Conservation (phyloP, 2,113 vertebrate genomes). For the Rhea americana region DNA sequence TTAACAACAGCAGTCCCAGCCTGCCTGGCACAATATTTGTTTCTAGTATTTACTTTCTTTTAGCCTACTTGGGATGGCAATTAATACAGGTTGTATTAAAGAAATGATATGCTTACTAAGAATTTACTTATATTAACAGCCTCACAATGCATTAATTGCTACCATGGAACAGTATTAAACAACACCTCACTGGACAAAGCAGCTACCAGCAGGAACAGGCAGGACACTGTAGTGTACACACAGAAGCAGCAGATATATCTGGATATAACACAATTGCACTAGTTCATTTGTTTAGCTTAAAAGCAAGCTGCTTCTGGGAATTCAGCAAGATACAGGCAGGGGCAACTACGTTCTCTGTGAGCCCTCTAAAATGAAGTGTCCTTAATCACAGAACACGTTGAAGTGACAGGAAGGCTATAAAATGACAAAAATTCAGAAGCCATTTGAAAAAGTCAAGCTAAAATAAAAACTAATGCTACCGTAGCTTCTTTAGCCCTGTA, state of each 20-base stretch:
- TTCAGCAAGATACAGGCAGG: neutral
- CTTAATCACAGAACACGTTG: neutral
- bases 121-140: neutral
- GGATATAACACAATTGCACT: neutral
- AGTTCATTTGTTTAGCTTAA: neutral
- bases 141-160: neutral
- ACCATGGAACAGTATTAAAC: neutral
- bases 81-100: neutral
- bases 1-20: neutral
- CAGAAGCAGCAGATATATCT: neutral
- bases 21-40: neutral
- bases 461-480: neutral
- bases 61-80: neutral
- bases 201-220: neutral
- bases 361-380: neutral
- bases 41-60: neutral
- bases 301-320: neutral
- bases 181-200: neutral
- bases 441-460: neutral
- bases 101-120: neutral
- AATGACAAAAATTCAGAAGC: neutral
- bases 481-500: neutral
- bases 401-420: neutral
- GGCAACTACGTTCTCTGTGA: neutral
- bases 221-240: neutral